Conservation (phyloP, 2,797 vertebrate genomes). For the Huso huso region DNA sequence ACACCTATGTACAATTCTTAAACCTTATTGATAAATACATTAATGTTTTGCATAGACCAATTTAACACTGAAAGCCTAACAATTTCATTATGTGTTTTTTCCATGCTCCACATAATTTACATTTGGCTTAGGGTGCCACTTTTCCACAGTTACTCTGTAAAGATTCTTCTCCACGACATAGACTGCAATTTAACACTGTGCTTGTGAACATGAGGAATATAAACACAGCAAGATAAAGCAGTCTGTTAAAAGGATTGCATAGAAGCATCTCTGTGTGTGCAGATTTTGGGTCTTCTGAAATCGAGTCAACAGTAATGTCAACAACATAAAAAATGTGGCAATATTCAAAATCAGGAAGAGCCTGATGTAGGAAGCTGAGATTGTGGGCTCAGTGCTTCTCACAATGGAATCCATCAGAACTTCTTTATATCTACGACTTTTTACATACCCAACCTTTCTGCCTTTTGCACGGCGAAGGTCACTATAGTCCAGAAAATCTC, state of each 20-base stretch:
- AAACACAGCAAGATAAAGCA: constrained; percentile 87
- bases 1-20: no score
- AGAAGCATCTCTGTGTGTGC: constrained; percentile 82
- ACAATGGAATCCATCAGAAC: constrained; percentile 54
- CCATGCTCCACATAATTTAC: constrained; percentile 31
- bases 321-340: constrained; percentile 82
- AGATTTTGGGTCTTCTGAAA: constrained; percentile 80
- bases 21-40: no score
- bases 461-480: constrained; percentile 65
- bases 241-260: constrained; percentile 80
- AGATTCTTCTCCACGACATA: background rate
- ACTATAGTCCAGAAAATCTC: constrained; percentile 80
- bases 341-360: constrained; percentile 91
- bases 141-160: constrained; percentile 8
- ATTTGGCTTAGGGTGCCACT: constrained; percentile 33
- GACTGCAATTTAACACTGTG: constrained; percentile 67
- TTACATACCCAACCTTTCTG: constrained; percentile 49
- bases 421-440: constrained; percentile 61
- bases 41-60: no score
- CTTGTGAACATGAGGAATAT: constrained; percentile 87
- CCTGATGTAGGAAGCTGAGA: constrained; percentile 75
- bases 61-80: constrained; percentile 5
- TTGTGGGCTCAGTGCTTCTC: constrained; percentile 52
- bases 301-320: constrained; percentile 79
- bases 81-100: constrained; percentile 31